These are phyloP conservation scores for Pangasius larnaudii DNA, from an alignment of 2,797 vertebrate genomes.

Conservation along the genomic window DNA sequence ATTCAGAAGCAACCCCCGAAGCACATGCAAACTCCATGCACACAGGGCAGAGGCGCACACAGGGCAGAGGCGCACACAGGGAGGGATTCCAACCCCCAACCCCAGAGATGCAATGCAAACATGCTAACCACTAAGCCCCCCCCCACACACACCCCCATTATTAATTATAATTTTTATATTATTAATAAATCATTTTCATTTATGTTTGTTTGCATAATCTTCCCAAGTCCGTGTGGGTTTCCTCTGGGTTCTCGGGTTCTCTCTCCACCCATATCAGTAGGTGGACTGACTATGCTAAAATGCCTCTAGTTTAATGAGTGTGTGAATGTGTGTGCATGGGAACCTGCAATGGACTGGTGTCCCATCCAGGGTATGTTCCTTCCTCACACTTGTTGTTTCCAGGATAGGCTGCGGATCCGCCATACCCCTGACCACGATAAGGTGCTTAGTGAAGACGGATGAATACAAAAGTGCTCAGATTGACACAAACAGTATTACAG, in stretches of 20 bases:
- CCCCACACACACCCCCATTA: too few relatives aligned
- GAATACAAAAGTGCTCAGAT: not conserved
- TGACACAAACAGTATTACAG: not conserved
- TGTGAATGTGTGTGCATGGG: not conserved
- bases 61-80: too few relatives aligned
- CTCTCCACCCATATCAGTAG: not conserved
- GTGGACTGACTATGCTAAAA: not conserved
- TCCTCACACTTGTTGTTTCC: not conserved
- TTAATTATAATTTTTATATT: too few relatives aligned
- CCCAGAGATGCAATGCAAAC: too few relatives aligned
- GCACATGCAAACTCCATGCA: too few relatives aligned
- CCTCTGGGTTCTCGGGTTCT: not conserved
- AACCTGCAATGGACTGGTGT: too few relatives aligned
- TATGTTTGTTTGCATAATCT: not conserved
- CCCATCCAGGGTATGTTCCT: not conserved
- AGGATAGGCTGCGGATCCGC: not conserved
- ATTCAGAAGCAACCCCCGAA: too few relatives aligned
- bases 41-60: too few relatives aligned
- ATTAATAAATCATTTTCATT: too few relatives aligned
- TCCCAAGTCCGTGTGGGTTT: not conserved
- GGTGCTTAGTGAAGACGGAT: not conserved
- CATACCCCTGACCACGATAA: not conserved
- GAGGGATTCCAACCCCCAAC: too few relatives aligned
- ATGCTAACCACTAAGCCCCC: too few relatives aligned
- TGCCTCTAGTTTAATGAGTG: not conserved